Evolutionary conservation across 2,113 vertebrate genomes (phyloP), one percentile per base, ranked within the genome.

Genomic region (Eulemur macaco): DNA sequence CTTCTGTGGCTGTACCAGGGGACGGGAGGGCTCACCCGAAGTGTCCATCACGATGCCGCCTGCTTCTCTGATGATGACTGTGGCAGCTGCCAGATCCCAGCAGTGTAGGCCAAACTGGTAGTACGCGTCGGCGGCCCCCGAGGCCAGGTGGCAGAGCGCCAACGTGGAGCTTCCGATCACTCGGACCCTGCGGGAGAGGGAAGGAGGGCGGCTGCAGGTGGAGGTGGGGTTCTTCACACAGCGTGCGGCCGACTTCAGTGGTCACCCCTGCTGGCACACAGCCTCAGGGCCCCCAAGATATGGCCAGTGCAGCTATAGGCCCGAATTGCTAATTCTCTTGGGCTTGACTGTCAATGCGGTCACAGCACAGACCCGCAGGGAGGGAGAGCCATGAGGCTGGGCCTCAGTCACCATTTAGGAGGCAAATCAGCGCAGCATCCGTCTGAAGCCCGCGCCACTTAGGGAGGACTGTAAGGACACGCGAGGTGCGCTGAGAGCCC

Each of bases 21-120:
- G 15, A 50, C 54, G 9, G 21, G 2, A 3, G 60, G 12, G 54
- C 99, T 98, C 97, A 99, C 99, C 99, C 97, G 99, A 99, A 37
- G 99, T 99, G 97, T 99, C 99, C 27, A 99, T 99, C 96, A 99
- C 99, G 15, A 98, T 98, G 63, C 99, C 99, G 1, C 99, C 99
- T 0, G 99, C 99, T 98, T 99, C 99, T 96, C 99, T 98, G 76
- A 99, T 99, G 90, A 99, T 99, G 91, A 99, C 98, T 0, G 99
- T 99, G 0, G 99, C 99, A 0, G 99, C 99, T 2, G 99, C 99
- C 97, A 99, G 92, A 97, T 99, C 99, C 99, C 99, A 99, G 98
- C 99, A 99, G 97, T 99, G 99, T 58, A 99, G 97, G 42, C 99
- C 99, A 77, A 99, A 99, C 98, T 99, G 99, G 97, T 99, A 99